phyloP scores from a whole-genome alignment of 2,888 invertebrate genomes.

The Tetramorium bicarinatum region DNA sequence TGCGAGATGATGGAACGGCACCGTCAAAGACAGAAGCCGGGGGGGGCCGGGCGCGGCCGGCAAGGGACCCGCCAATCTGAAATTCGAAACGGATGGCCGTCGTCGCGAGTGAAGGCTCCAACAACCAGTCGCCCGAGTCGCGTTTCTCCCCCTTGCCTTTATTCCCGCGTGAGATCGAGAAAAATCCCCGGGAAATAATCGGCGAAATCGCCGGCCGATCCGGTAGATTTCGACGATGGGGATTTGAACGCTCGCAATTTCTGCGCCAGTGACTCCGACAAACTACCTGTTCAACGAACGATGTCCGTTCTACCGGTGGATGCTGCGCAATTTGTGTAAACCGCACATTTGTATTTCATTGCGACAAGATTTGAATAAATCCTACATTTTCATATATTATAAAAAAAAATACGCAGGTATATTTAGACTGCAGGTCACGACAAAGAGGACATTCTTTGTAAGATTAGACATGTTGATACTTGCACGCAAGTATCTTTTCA shows the following conservation, averaged over 20 bases:
- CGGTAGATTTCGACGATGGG: neutral
- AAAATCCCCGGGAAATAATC: conserved; percentile 18
- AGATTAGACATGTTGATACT: neutral
- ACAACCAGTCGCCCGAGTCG: conserved; percentile 38
- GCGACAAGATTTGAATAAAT: neutral
- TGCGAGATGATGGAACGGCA: conserved; percentile 78
- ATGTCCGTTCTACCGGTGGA: neutral
- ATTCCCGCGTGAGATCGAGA: neutral
- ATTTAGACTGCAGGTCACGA: neutral
- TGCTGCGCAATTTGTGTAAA: neutral
- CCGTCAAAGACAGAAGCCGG: conserved; percentile 73
- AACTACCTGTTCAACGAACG: neutral
- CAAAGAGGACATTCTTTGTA: neutral
- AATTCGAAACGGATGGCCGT: conserved; percentile 71
- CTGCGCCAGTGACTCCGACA: neutral
- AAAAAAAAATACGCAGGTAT: neutral
- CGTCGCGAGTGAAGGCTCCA: conserved; percentile 50
- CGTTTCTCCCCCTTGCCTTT: neutral
- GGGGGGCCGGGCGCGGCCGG: conserved; percentile 33
- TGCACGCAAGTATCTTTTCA: neutral
- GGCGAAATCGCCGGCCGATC: neutral
- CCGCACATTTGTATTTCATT: neutral
- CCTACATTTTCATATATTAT: neutral
- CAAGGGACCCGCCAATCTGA: conserved; percentile 63
- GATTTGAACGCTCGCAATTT: conserved; percentile 13